Evolutionary conservation across 2,888 invertebrate species (phyloP).

Genomic region (Phrixothrix hirtus): DNA sequence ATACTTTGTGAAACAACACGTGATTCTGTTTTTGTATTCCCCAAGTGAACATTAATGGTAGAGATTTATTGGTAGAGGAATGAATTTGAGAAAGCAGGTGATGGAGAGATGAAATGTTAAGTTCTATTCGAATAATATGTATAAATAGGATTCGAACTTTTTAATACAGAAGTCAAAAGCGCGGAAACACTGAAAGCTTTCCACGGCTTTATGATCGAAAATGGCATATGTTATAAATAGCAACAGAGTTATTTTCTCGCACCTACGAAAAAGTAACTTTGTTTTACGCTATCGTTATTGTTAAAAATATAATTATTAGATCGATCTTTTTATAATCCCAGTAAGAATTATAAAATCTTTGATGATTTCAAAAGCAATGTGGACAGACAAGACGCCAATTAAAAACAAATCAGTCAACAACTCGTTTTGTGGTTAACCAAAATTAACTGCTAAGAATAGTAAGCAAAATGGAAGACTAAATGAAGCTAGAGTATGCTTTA

Average conservation of each 20-base stretch:
- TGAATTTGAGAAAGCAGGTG: constrained; percentile 6
- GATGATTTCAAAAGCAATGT: no score
- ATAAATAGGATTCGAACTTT: not conserved
- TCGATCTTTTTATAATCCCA: no score
- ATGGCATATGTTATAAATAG: not conserved
- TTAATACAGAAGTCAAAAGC: not conserved
- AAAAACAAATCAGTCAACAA: no score
- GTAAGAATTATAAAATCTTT: no score
- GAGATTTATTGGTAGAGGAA: constrained; percentile 10
- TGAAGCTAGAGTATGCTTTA: no score
- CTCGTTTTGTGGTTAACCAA: no score
- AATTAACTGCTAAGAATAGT: no score
- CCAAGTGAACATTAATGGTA: constrained; percentile 5
- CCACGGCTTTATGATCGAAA: not conserved
- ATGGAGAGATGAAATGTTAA: not conserved
- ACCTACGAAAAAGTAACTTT: not conserved
- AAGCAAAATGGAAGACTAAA: no score
- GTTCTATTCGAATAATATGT: not conserved
- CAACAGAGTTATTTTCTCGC: no score
- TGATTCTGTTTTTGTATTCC: constrained; percentile 20
- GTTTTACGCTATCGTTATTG: no score
- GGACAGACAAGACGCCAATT: no score
- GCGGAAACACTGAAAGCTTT: not conserved
- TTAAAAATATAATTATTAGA: no score
- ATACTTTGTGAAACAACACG: constrained; percentile 31